Percentiles rank a stretch among this genome's conserved stretches.
These are phyloP conservation scores for Saccopteryx leptura DNA, from an alignment of 2,113 vertebrate genomes.

Conservation along the genomic window DNA sequence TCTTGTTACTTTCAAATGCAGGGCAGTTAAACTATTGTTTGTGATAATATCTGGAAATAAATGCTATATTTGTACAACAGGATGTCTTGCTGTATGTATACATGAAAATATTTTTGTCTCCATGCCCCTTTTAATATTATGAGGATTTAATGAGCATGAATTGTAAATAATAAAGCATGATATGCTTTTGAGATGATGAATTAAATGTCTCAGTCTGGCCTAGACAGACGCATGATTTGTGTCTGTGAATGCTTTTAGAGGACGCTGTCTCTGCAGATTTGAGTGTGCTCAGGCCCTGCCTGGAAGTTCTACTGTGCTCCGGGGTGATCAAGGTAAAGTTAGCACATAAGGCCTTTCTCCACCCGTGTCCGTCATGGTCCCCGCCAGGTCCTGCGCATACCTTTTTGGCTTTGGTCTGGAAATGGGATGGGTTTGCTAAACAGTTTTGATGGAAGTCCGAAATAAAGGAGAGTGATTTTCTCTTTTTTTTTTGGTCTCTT, in stretches of 20 bases:
- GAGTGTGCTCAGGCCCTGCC: neutral
- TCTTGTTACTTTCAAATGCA: neutral
- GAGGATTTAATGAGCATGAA: neutral
- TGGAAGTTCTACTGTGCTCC: neutral
- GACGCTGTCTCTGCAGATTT: neutral
- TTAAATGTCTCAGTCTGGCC: neutral
- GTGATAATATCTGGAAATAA: neutral
- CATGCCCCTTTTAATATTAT: neutral
- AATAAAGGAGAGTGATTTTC: neutral
- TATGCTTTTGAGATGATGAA: neutral
- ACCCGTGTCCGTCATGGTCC: neutral
- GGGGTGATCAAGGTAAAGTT: neutral
- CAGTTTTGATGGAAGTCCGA: neutral
- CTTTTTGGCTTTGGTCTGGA: neutral
- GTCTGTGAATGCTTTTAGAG: neutral
- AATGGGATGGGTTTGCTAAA: neutral
- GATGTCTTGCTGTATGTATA: neutral
- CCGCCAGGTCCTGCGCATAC: too few species aligned
- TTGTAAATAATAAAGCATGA: slow-evolving; percentile 15
- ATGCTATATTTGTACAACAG: neutral
- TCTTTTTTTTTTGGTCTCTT: neutral
- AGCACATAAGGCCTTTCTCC: neutral
- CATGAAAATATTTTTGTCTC: neutral
- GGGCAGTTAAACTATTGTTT: neutral
- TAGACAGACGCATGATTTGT: neutral